Evolutionary conservation across 2,888 invertebrate species (phyloP), one percentile per base, ranked within the genome.

Genomic region (Acrocera orbiculus): DNA sequence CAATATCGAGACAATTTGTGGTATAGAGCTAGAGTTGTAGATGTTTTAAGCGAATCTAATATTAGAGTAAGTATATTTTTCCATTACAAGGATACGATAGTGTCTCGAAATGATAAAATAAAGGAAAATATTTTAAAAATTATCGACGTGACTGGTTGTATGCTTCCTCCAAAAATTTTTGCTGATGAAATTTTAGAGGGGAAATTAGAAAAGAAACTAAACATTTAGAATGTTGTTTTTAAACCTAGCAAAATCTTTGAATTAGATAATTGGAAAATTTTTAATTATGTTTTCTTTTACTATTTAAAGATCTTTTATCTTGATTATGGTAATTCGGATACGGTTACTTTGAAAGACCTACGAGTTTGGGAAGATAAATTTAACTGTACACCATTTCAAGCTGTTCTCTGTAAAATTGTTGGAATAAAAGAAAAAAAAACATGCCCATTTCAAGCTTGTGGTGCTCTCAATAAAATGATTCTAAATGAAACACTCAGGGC

Each of bases 1-100:
- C 44, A 44, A 9, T 59, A 53, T 33, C 38, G 39, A 5, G 48
- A 38, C 34, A 49, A 50, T 27, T 43, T 42, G 7, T 59, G 51
- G 49, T 59, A 59, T 41, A 49, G 58, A 3, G 59, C 54, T 0
- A 52, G 54, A 37, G 41, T 58, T 17, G 14, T 34, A 13, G 35
- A 34, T 26, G 15, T 37, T 16, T 23, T 36, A 20, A 35, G 40
- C 23, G 40, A 42, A 9, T 20, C 35, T 8, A 23, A 19, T 9
- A 16, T 39, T 2, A 42, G 39, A 31, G 36, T 38, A 20, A 15
- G 4, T 22, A 10, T 2, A 4, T 7, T n/a, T n/a, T n/a, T n/a
- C n/a, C n/a, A n/a, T n/a, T n/a, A n/a, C n/a, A n/a, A n/a, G n/a
- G n/a, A n/a, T n/a, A n/a, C n/a, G n/a, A n/a, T n/a, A n/a, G n/a